A percentile compares a stretch with the other conserved stretches of the same genome.
Evolutionary conservation across 2,113 vertebrate species (phyloP).

Genomic region (Capreolus pygargus): DNA sequence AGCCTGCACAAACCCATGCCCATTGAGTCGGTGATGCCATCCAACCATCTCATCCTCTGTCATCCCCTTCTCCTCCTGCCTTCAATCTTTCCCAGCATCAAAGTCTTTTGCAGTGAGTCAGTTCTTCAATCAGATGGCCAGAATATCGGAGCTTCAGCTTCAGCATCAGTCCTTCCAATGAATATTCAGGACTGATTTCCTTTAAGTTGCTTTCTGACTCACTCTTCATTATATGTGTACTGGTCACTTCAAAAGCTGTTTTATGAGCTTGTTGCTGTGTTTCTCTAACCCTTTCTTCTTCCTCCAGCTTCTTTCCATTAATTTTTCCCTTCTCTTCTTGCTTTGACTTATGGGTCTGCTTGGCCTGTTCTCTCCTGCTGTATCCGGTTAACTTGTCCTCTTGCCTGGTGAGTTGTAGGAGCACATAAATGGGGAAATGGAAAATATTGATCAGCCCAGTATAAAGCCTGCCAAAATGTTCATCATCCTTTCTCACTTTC

Average conservation of each 20-base stretch:
- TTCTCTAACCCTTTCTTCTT: not conserved
- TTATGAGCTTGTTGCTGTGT: not conserved
- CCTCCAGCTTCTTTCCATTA: not conserved
- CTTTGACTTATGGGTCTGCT: not conserved
- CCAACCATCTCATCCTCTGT: not conserved
- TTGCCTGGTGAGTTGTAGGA: constrained; percentile 32
- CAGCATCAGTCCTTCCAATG: not conserved
- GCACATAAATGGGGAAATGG: constrained; percentile 34
- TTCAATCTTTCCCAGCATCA: not conserved
- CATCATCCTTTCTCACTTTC: not conserved
- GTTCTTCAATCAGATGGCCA: not conserved
- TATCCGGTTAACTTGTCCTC: not conserved
- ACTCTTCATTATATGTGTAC: not conserved
- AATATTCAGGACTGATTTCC: not conserved
- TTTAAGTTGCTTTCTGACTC: not conserved
- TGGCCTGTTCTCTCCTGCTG: not conserved
- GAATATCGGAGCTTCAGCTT: not conserved
- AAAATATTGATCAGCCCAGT: constrained; percentile 52
- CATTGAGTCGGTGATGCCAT: not conserved
- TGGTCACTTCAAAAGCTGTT: not conserved
- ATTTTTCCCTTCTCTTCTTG: not conserved
- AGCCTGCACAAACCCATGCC: not conserved
- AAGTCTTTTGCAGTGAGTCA: not conserved
- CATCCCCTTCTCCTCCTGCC: not conserved
- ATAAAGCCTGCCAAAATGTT: constrained; percentile 47